Evolutionary conservation across 2,113 vertebrate genomes (phyloP), one percentile per base, ranked within the genome.

Genomic region (Isichthys henryi): DNA sequence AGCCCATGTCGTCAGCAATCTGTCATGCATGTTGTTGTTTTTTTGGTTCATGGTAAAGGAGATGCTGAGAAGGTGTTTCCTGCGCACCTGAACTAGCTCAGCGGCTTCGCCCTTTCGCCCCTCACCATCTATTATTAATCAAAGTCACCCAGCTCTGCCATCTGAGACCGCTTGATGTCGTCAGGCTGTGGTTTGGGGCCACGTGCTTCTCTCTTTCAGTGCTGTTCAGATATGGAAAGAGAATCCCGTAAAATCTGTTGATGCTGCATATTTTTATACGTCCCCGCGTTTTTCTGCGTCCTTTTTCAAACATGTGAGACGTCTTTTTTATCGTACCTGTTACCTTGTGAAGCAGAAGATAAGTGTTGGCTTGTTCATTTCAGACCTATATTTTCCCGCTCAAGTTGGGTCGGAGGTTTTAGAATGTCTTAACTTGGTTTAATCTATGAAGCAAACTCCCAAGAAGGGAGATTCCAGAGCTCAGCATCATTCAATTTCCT

Each of bases 81-180:
- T 87, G 86, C 46, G 3, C 39, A 66, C 53, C 87, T 66, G 35
- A 31, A 27, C 87, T 13, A 2, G 35, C 87, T 66, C 31, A 39
- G 17, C 0, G 9, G 39, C 21, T 31, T 31, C 11, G 19, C 31
- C 87, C 87, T 88, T 62, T 45, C 45, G 39, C 87, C 19, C 87
- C 56, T 11, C 39, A 8, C 35, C 31, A 88, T 88, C 87, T 66
- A 88, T 88, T 88, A 88, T 88, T 62, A 88, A 88, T 45, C 87
- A 88, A 88, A 58, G 87, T 88, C 87, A 88, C 52, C 27, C 35
- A 0, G 87, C 17, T 2, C 86, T 62, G 87, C 87, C 10, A 66
- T 88, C 39, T 88, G 87, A 88, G 53, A 46, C 53, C 10, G 87
- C 31, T 43, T 43, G 13, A 39, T 80, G 35, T 80, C 35, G 74